These are phyloP conservation scores for Beaufortia kweichowensis DNA, from an alignment of 2,113 vertebrate species.

Conservation along the genomic window DNA sequence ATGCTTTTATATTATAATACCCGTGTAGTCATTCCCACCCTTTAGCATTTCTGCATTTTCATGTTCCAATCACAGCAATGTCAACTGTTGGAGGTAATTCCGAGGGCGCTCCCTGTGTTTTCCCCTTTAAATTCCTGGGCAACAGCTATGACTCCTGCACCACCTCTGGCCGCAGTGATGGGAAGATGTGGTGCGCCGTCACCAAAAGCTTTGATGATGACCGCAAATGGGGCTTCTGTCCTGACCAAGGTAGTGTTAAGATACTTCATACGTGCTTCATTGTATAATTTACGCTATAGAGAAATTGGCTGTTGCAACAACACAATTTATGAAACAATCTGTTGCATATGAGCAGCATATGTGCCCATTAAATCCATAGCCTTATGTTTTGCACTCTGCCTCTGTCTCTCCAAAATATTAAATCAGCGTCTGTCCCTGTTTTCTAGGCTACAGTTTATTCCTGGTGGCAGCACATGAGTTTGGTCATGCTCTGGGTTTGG, in stretches of 20 bases:
- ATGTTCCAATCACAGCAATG: slow-evolving; percentile 77
- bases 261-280: background rate
- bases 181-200: slow-evolving; percentile 88
- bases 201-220: slow-evolving; percentile 91
- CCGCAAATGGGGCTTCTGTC: slow-evolving; percentile 97
- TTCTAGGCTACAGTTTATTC: slow-evolving; percentile 94
- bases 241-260: slow-evolving; percentile 84
- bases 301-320: no score
- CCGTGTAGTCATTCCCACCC: no score
- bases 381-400: background rate
- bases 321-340: background rate
- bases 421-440: slow-evolving; percentile 7
- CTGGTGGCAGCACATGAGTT: slow-evolving; percentile 97
- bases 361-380: background rate
- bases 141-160: slow-evolving; percentile 89
- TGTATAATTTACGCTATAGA: background rate
- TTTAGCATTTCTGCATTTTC: background rate
- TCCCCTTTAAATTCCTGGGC: slow-evolving; percentile 92
- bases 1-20: no score
- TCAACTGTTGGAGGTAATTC: slow-evolving; percentile 93
- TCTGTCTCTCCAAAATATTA: background rate
- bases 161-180: slow-evolving; percentile 83
- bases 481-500: slow-evolving; percentile 93
- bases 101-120: slow-evolving; percentile 87
- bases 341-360: background rate